A percentile compares a stretch with the other conserved stretches of the same genome.
These are phyloP conservation scores for Parthenolecanium corni DNA, from an alignment of 2,888 invertebrate species.

Conservation along the genomic window DNA sequence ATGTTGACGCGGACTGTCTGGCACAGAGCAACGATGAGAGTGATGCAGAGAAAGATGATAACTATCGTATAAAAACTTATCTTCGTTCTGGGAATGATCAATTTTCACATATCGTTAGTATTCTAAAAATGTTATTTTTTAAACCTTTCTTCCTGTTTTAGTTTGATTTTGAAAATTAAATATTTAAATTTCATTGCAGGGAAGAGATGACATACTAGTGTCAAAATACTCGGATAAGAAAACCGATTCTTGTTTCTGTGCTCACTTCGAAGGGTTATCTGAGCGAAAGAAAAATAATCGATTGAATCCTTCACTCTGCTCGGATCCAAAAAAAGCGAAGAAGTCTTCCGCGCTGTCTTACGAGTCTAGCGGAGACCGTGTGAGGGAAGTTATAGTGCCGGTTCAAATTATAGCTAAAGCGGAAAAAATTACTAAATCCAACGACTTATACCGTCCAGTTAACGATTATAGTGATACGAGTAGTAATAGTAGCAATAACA, in stretches of 20 bases:
- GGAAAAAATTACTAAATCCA: not conserved
- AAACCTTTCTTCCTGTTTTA: not conserved
- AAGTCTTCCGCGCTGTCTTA: not conserved
- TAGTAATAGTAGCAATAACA: slow-evolving; percentile 15
- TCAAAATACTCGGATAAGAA: slow-evolving; percentile 21
- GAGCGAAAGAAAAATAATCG: slow-evolving; percentile 11
- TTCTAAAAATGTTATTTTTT: not conserved
- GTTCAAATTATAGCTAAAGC: too few species aligned
- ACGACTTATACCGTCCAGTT: slow-evolving; percentile 10
- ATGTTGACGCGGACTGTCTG: not conserved
- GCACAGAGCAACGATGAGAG: slow-evolving; percentile 1
- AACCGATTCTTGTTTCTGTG: slow-evolving; percentile 17
- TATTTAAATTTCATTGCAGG: not conserved
- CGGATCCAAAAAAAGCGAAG: slow-evolving; percentile 4
- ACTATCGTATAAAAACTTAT: slow-evolving; percentile 9
- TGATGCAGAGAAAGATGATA: not conserved
- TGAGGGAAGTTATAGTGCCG: not conserved
- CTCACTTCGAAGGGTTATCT: not conserved
- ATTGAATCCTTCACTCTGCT: not conserved
- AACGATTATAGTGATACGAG: slow-evolving; percentile 18
- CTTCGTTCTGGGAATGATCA: slow-evolving; percentile 2
- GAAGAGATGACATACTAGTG: not conserved
- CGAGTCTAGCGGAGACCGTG: not conserved
- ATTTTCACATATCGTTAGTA: slow-evolving; percentile 13
- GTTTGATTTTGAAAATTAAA: too few species aligned